Evolutionary conservation across 2,888 invertebrate species (phyloP).

Genomic region (Drosophila lacicola): DNA sequence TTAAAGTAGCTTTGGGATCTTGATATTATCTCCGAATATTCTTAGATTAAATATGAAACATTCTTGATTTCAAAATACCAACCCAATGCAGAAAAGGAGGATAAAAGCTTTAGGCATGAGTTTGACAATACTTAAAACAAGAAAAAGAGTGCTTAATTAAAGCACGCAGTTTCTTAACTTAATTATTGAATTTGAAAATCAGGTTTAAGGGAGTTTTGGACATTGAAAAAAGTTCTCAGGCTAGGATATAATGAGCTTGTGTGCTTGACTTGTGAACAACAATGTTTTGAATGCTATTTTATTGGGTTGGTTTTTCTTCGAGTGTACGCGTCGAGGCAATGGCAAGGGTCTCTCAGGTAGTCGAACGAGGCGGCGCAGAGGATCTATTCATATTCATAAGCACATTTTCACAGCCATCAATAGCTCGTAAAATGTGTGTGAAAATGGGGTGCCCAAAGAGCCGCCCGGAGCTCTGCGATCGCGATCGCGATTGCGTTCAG

Average conservation of each 20-base stretch:
- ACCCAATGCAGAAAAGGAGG: neutral
- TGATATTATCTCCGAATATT: too few species aligned
- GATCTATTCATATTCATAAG: constrained; percentile 76
- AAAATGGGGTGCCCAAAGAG: constrained; percentile 61
- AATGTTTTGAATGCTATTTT: too few species aligned
- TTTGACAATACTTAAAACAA: too few species aligned
- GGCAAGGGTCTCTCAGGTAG: constrained; percentile 41
- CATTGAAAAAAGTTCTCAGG: too few species aligned
- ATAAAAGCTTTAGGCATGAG: neutral
- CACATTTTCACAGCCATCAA: constrained; percentile 77
- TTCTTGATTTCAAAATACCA: neutral
- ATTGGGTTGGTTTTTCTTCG: neutral
- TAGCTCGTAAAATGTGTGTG: constrained; percentile 77
- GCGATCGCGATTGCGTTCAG: constrained; percentile 54
- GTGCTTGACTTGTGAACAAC: too few species aligned
- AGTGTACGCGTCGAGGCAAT: constrained; percentile 6
- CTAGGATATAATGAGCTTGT: too few species aligned
- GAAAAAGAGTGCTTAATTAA: too few species aligned
- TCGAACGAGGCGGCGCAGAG: constrained; percentile 1
- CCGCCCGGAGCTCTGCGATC: constrained; percentile 9
- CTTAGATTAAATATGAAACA: neutral
- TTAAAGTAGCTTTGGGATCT: too few species aligned
- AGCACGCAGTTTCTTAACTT: too few species aligned
- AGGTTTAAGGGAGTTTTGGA: too few species aligned
- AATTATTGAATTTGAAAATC: too few species aligned